Conservation (phyloP, 2,113 vertebrate genomes). For the Otus sunia region DNA sequence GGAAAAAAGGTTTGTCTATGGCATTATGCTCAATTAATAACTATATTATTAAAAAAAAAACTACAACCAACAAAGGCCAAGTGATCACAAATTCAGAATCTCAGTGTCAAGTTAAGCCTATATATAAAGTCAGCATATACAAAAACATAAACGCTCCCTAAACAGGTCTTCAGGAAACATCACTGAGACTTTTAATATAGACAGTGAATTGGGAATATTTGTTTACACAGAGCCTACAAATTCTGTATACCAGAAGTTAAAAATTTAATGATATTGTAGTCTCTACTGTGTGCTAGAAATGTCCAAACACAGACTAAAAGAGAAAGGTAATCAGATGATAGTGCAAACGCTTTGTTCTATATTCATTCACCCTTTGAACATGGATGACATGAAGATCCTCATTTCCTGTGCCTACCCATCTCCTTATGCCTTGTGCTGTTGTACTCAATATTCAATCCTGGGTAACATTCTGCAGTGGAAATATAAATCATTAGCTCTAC, state of each 20-base stretch:
- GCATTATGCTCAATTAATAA: not conserved
- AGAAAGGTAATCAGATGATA: not conserved
- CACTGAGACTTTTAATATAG: not conserved
- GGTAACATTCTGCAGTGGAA: not conserved
- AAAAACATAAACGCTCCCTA: not conserved
- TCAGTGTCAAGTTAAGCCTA: not conserved
- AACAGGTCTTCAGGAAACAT: not conserved
- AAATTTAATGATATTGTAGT: not conserved
- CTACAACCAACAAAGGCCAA: not conserved
- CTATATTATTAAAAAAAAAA: not conserved
- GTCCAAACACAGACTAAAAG: not conserved
- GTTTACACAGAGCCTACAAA: not conserved
- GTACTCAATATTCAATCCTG: not conserved
- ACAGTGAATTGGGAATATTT: not conserved
- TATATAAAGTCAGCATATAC: not conserved
- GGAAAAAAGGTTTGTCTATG: not conserved
- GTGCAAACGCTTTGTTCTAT: not conserved
- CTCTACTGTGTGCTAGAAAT: not conserved
- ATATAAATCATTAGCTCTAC: conserved; percentile 17
- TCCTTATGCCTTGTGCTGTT: not conserved
- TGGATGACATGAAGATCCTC: not conserved
- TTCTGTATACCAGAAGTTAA: not conserved
- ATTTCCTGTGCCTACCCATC: not conserved
- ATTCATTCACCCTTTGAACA: not conserved
- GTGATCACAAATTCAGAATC: not conserved